phyloP scores from a whole-genome alignment of 1,140 invertebrate genomes.

The Doryteuthis pealeii region DNA sequence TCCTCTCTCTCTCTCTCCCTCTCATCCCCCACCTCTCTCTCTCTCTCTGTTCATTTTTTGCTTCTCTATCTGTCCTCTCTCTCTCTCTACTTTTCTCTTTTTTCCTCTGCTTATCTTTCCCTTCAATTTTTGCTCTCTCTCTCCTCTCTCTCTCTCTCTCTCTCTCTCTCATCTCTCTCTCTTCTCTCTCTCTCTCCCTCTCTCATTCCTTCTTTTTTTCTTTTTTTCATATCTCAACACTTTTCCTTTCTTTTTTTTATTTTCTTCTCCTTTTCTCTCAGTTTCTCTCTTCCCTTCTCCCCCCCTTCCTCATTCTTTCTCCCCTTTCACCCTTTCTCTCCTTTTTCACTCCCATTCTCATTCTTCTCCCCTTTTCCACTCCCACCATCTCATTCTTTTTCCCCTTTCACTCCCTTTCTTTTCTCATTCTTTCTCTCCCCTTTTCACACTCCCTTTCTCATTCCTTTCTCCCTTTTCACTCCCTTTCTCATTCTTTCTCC shows the following conservation, averaged over 20 bases:
- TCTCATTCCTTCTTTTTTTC: not conserved
- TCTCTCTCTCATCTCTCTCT: too few species aligned
- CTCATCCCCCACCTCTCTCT: not conserved
- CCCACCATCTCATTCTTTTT: too few species aligned
- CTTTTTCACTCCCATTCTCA: too few species aligned
- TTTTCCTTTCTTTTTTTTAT: not conserved
- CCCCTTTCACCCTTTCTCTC: too few species aligned
- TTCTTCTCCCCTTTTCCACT: too few species aligned
- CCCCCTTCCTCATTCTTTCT: too few species aligned
- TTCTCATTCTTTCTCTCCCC: constrained; percentile 1
- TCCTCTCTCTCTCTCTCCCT: not conserved
- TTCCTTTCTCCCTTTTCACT: constrained; percentile 2
- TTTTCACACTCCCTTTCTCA: constrained; percentile 14
- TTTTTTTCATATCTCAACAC: not conserved
- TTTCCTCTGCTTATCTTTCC: constrained; percentile 13
- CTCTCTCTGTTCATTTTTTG: not conserved
- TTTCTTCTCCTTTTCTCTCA: too few species aligned
- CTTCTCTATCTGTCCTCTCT: constrained; percentile 15
- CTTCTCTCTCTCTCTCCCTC: too few species aligned
- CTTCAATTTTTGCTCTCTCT: constrained; percentile 14
- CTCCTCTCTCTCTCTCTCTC: too few species aligned
- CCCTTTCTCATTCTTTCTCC: not conserved
- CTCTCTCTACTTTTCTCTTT: constrained; percentile 21
- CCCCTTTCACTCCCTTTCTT: too few species aligned
- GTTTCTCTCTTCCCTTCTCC: too few species aligned